Base-by-base conservation (phyloP, 2,888 invertebrate genomes). In the Scaptomyza flava region DNA sequence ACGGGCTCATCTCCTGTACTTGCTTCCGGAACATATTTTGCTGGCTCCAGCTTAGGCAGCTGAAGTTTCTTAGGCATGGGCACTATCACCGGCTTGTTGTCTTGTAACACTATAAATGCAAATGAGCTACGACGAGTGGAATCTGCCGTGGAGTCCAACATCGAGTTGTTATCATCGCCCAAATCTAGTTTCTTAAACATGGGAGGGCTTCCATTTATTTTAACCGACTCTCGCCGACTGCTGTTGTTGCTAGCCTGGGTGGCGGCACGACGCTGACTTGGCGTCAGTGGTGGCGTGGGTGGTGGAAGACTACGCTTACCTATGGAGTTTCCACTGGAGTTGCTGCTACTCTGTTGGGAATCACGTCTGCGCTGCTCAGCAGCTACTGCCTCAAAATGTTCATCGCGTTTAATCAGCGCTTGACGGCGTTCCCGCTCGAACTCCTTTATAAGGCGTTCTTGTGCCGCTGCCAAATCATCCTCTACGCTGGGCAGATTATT, bases 361-460 rank as follows among this genome's bases (percentile, higher is more conserved):
- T 77, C 77, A 17, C 73, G 70, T 1, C 75, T 52, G 0, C 81
- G 79, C 14, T 83, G 84, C 58, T 81, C 82, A 3, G 75, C 74
- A 31, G 79, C 65, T 31, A 73, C 79, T 52, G 80, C 81, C 53
- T 81, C 80, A 58, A 91, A 92, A 30, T 74, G 77, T 65, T 90
- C 89, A 54, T 91, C 91, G 1, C 92, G 90, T 62, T 89, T 89
- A 34, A 90, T 85, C 4, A 92, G 70, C 0, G 90, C 89, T 48
- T 86, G 87, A 9, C 91, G 83, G 3, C 92, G 82, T 68, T 92
- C 90, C 23, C 76, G 72, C 64, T 92, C 91, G n/a, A 91, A 85
- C 53, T 91, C 88, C 62, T 89, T 81, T 20, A 91, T 91, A 2
- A 90, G 66, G 0, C 89, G 89, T 38, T 81, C 81, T 59, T 89